These are phyloP conservation scores for Morelia viridis DNA, from an alignment of 2,797 vertebrate species.

Conservation along the genomic window DNA sequence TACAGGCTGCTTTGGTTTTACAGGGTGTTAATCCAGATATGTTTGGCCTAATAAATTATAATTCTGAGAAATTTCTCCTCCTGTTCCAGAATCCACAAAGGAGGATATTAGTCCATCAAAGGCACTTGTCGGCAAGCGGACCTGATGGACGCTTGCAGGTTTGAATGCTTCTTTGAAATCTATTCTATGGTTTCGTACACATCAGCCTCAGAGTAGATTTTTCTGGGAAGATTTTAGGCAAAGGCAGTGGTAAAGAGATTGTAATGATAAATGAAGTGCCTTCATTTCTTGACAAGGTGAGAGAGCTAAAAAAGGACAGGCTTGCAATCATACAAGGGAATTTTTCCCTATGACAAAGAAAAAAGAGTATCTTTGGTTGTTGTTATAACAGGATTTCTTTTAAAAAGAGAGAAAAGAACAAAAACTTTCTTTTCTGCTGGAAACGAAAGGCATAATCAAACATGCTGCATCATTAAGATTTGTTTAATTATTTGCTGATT, in stretches of 20 bases:
- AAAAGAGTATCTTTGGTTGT: slow-evolving; percentile 3
- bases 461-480: slow-evolving; percentile 29
- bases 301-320: neutral
- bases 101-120: neutral
- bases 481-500: neutral
- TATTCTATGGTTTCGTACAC: neutral
- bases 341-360: slow-evolving; percentile 9
- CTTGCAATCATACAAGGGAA: slow-evolving; percentile 11
- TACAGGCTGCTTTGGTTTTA: neutral
- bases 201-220: neutral
- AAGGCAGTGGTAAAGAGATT: neutral
- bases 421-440: neutral
- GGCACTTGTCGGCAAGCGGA: neutral
- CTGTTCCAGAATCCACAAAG: neutral
- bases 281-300: neutral
- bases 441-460: slow-evolving; percentile 26
- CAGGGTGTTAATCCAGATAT: neutral
- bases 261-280: neutral
- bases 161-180: neutral
- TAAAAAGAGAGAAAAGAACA: neutral
- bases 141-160: neutral
- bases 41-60: neutral
- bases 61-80: neutral
- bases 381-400: neutral
- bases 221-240: neutral